phyloP scores from a whole-genome alignment of 2,888 invertebrate species.

The Aphidius colemani region DNA sequence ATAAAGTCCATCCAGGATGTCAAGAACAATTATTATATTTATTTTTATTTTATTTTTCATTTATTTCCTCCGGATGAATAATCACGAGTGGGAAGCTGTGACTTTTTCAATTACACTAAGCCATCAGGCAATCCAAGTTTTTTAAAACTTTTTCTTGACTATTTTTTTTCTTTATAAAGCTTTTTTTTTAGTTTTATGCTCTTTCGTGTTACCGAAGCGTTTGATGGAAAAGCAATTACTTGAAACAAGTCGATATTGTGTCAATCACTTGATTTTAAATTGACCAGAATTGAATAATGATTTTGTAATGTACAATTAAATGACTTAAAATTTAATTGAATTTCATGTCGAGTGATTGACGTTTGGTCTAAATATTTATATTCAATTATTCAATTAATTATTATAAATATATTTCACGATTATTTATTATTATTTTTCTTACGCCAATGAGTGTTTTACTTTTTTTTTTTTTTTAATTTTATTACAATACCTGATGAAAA shows the following conservation, averaged over 20 bases:
- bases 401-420: too few relatives aligned
- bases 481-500: too few relatives aligned
- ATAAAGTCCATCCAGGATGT: neutral
- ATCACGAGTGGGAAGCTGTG: slow-evolving; percentile 26
- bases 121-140: too few relatives aligned
- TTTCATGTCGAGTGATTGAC: neutral
- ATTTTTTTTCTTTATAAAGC: neutral
- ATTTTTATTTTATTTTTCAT: slow-evolving; percentile 20
- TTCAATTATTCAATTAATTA: too few relatives aligned
- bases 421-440: too few relatives aligned
- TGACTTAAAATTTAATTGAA: too few relatives aligned
- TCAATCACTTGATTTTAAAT: neutral
- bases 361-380: neutral
- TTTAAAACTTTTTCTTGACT: neutral
- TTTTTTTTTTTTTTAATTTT: too few relatives aligned
- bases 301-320: too few relatives aligned
- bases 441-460: too few relatives aligned
- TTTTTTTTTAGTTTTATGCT: too few relatives aligned
- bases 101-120: slow-evolving; percentile 24
- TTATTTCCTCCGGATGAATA: slow-evolving; percentile 29
- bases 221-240: slow-evolving; percentile 19
- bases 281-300: too few relatives aligned
- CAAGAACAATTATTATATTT: neutral
- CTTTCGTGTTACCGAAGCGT: neutral
- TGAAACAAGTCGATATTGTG: slow-evolving; percentile 1